phyloP scores from a whole-genome alignment of 2,888 invertebrate genomes.

The Tridacna gigas region DNA sequence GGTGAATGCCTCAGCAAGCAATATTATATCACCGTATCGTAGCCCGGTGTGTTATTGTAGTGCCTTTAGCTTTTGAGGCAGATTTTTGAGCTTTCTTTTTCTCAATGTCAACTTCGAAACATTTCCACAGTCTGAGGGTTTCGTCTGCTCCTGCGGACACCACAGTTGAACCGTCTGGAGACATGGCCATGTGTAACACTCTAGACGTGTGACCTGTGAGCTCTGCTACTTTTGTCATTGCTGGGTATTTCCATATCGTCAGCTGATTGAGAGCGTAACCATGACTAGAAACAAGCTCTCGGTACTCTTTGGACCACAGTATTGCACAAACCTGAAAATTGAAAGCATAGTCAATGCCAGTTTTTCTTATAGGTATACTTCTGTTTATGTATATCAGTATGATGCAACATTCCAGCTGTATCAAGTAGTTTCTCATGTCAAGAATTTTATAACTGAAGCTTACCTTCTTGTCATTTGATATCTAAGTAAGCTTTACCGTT shows the following conservation, averaged over 20 bases:
- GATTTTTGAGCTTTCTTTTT: conserved; percentile 77
- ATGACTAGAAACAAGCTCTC: conserved; percentile 97
- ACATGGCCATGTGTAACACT: conserved; percentile 95
- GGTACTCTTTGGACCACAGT: conserved; percentile 96
- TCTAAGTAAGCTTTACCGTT: too few species aligned
- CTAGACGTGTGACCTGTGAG: conserved; percentile 94
- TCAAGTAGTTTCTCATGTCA: too few species aligned
- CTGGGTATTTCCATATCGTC: conserved; percentile 98
- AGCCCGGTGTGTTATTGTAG: conserved; percentile 46
- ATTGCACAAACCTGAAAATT: conserved; percentile 92
- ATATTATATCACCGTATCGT: conserved; percentile 55
- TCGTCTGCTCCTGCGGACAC: conserved; percentile 98
- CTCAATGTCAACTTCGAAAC: conserved; percentile 88
- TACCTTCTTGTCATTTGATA: too few species aligned
- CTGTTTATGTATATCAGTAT: too few species aligned
- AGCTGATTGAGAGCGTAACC: conserved; percentile 98
- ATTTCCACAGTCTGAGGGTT: conserved; percentile 97
- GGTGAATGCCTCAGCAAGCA: too few species aligned
- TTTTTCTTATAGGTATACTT: too few species aligned
- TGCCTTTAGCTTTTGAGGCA: conserved; percentile 64
- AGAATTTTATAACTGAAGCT: too few species aligned
- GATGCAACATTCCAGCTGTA: too few species aligned
- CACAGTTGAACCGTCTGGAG: conserved; percentile 96
- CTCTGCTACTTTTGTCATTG: conserved; percentile 90
- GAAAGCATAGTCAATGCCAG: too few species aligned